Evolutionary conservation across 2,888 invertebrate species (phyloP).

Genomic region (Apocheima hispidaria): DNA sequence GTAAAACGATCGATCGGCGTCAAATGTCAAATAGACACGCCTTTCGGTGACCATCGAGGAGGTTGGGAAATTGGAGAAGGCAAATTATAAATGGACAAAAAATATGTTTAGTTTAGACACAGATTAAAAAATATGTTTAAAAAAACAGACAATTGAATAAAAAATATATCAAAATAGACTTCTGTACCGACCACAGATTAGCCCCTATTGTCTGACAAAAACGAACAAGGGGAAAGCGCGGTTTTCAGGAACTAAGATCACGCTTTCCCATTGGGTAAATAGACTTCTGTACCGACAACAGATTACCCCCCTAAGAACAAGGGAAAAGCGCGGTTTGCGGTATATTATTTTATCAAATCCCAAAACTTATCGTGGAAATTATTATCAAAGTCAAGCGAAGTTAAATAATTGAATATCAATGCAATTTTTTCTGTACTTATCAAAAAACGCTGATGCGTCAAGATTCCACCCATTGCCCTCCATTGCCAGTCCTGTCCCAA

Average conservation of each 20-base stretch:
- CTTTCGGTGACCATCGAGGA: slow-evolving; percentile 5
- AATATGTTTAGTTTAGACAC: too few species aligned
- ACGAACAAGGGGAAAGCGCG: too few species aligned
- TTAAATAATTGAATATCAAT: background rate
- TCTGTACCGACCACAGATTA: too few species aligned
- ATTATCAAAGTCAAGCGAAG: slow-evolving; percentile 14
- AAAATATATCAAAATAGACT: background rate
- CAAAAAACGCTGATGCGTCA: too few species aligned
- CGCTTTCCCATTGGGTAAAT: too few species aligned
- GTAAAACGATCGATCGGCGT: slow-evolving; percentile 17
- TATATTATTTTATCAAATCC: slow-evolving; percentile 1
- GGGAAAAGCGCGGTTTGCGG: too few species aligned
- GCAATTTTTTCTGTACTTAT: background rate
- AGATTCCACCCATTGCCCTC: too few species aligned
- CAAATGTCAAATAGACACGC: slow-evolving; percentile 22
- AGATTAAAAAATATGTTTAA: background rate
- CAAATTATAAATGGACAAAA: slow-evolving; percentile 1
- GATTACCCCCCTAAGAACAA: too few species aligned
- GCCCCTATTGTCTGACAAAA: too few species aligned
- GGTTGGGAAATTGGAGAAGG: slow-evolving; percentile 12
- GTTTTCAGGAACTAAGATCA: too few species aligned
- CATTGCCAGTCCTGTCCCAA: too few species aligned
- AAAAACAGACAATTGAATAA: background rate
- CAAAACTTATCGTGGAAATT: background rate
- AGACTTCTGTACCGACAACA: too few species aligned